phyloP scores from a whole-genome alignment of 2,113 vertebrate species.

The Hemibagrus wyckioides region DNA sequence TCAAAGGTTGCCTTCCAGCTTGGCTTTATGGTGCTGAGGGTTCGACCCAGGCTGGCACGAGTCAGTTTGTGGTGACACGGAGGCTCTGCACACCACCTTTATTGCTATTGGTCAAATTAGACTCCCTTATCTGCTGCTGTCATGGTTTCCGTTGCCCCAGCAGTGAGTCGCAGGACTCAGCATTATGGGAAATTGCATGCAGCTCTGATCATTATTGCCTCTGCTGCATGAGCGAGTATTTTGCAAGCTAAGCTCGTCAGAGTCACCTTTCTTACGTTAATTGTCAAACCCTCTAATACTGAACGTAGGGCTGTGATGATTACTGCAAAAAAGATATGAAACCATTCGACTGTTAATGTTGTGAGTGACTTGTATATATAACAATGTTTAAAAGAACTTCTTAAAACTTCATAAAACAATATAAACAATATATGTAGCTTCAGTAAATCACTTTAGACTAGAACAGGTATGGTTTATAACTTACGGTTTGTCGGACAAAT shows the following conservation, averaged over 20 bases:
- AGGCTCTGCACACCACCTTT: constrained; percentile 64
- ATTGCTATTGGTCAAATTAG: constrained; percentile 67
- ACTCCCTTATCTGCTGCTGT: constrained; percentile 64
- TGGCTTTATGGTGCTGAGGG: constrained; percentile 69
- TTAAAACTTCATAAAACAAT: neutral
- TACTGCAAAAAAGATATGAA: neutral
- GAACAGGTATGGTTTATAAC: neutral
- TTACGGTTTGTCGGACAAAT: neutral
- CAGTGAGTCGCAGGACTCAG: constrained; percentile 27
- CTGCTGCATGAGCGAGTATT: neutral
- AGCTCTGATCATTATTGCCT: constrained; percentile 23
- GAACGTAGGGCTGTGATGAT: no score
- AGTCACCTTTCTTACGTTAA: neutral
- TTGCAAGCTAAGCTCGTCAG: constrained; percentile 14
- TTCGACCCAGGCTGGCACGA: constrained; percentile 49
- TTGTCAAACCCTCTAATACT: neutral
- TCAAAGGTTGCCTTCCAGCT: constrained; percentile 78
- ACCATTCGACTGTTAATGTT: neutral
- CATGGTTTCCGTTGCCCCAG: constrained; percentile 47
- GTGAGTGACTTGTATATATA: neutral
- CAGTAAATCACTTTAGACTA: neutral
- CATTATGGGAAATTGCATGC: constrained; percentile 12
- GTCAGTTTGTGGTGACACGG: constrained; percentile 61
- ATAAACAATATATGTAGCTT: neutral
- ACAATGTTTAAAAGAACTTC: neutral